These are phyloP conservation scores for Drosophila orosa DNA, from an alignment of 1,140 invertebrate species.

Conservation along the genomic window DNA sequence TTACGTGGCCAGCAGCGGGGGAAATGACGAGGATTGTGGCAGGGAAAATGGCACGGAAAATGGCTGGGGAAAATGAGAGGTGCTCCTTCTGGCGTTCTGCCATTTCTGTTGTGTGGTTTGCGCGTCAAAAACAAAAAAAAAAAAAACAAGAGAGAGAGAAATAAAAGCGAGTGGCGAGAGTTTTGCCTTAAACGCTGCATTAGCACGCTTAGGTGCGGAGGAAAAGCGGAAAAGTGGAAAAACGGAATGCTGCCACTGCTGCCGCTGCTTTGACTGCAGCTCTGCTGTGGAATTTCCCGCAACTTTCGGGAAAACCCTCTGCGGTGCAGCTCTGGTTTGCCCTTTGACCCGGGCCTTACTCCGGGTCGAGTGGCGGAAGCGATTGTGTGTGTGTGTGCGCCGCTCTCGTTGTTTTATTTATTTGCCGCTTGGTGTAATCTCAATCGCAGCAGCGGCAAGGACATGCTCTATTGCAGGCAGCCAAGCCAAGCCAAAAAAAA, in stretches of 20 bases:
- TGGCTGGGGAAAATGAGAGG: constrained; percentile 25
- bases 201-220: constrained; percentile 42
- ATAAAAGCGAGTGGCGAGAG: constrained; percentile 23
- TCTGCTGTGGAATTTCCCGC: constrained; percentile 22
- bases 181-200: constrained; percentile 58
- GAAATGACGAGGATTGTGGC: constrained; percentile 18
- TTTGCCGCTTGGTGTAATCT: constrained; percentile 74
- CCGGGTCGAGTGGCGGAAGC: constrained; percentile 48
- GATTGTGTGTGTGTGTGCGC: constrained; percentile 33
- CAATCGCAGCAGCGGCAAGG: constrained; percentile 50
- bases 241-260: constrained; percentile 22
- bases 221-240: constrained; percentile 19
- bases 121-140: constrained; percentile 42
- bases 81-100: constrained; percentile 45
- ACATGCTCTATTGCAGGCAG: constrained; percentile 38
- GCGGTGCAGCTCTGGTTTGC: constrained; percentile 30
- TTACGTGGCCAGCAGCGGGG: constrained; percentile 48
- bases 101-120: constrained; percentile 55
- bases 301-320: constrained; percentile 28
- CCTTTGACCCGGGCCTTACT: constrained; percentile 34
- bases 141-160: constrained; percentile 24
- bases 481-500: neutral
- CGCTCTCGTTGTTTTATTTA: constrained; percentile 62
- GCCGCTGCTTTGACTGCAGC: constrained; percentile 25
- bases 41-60: constrained; percentile 21